Conservation (phyloP, 2,113 vertebrate genomes). For the Phyllostomus hastatus region DNA sequence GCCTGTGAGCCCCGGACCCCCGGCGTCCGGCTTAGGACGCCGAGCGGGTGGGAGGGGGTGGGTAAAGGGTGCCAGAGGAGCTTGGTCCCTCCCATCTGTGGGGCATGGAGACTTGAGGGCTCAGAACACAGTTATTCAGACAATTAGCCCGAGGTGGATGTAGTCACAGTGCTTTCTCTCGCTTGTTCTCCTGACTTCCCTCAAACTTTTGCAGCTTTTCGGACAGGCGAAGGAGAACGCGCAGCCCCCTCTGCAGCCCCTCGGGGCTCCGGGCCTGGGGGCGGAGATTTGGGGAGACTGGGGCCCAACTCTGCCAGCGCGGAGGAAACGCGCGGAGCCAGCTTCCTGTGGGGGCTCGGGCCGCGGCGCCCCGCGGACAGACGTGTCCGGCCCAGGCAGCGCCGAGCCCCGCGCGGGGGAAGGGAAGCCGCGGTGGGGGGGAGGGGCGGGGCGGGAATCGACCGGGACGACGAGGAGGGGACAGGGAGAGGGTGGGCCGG, state of each 20-base stretch:
- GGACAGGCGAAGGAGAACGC: neutral
- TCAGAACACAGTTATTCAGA: neutral
- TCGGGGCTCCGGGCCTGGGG: neutral
- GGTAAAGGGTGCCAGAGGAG: neutral
- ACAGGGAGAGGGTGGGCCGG: slow-evolving; percentile 56
- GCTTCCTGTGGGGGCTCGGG: slow-evolving; percentile 70
- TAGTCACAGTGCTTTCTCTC: neutral
- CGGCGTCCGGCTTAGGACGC: neutral
- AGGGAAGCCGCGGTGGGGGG: neutral
- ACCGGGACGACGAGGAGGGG: slow-evolving; percentile 32
- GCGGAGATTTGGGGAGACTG: slow-evolving; percentile 42
- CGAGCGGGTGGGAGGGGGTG: neutral
- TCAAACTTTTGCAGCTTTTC: slow-evolving; percentile 56
- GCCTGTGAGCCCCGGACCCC: neutral
- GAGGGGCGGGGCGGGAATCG: neutral
- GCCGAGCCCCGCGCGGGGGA: neutral
- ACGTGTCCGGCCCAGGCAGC: slow-evolving; percentile 63
- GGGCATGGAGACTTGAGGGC: neutral
- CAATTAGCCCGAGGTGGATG: neutral
- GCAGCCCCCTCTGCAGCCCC: neutral
- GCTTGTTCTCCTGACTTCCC: neutral
- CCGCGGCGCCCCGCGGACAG: slow-evolving; percentile 63
- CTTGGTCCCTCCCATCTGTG: neutral
- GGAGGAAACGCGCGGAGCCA: slow-evolving; percentile 57
- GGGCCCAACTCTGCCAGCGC: neutral